Evolutionary conservation across 2,888 invertebrate genomes (phyloP), one percentile per base, ranked within the genome.

Genomic region (Drosophila longiperda): DNA sequence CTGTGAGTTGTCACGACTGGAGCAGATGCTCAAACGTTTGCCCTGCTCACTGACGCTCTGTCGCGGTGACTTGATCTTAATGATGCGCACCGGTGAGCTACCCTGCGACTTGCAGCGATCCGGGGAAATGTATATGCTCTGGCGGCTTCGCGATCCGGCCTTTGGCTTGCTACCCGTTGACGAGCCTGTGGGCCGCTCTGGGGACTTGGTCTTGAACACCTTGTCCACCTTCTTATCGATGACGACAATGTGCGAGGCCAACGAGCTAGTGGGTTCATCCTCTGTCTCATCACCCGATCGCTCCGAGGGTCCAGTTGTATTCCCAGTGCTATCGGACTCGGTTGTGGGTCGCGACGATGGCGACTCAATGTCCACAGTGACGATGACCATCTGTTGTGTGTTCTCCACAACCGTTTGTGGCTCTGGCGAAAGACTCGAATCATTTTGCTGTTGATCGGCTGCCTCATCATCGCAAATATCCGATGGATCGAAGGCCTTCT

Each of bases 61-160:
- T 67, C 95, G 94, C 0, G 95, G 95, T 17, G 93, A 93, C 71
- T 92, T 93, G 1, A 93, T 93, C 83, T 93, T 93, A n/a, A 93
- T 92, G 53, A 93, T 93, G 65, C 92, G 91, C 50, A 93, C 93
- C 1, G 93, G 93, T 0, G 92, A 93, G 62, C 91, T 92, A 15
- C 93, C 92, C 74, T 92, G 92, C 15, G 93, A 93, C 62, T 92
- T 92, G 65, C 91, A 91, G 26, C 93, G 92, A 78, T 93, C 93
- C 1, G 93, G 93, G 0, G 95, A 95, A 67, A 95, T 94, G 78
- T 95, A 95, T 34, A 95, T 94, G 55, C 94, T 95, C 69, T 94
- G 94, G 9, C 94, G 93, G 29, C 42, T 57, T 20, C 64, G 92
- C 89, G 40, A 29, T 20, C 78, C 83, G 7, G 75, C 73, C 66